A percentile compares a stretch with the other conserved stretches of the same genome.
Evolutionary conservation across 2,888 invertebrate species (phyloP).

Genomic region (Graphium colonna): DNA sequence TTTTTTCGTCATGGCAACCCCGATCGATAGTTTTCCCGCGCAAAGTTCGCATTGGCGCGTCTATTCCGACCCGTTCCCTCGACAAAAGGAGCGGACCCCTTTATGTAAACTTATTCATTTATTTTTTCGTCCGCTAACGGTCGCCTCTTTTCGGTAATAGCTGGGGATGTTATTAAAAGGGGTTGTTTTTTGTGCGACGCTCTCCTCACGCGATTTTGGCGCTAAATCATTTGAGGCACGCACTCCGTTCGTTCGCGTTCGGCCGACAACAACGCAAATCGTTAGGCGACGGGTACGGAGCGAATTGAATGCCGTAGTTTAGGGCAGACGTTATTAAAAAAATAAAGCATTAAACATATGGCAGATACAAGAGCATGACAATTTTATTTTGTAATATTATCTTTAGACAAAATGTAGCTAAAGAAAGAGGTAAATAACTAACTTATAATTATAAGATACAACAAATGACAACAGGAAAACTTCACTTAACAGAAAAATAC

Average conservation of each 20-base stretch:
- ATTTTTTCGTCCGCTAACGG: slow-evolving; percentile 71
- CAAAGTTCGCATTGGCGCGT: slow-evolving; percentile 54
- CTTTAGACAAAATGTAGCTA: too few species aligned
- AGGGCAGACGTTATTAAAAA: too few species aligned
- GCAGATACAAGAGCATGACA: too few species aligned
- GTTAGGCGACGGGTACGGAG: background rate
- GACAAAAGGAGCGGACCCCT: slow-evolving; percentile 60
- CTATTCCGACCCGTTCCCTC: slow-evolving; percentile 44
- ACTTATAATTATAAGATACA: too few species aligned
- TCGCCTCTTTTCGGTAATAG: slow-evolving; percentile 72
- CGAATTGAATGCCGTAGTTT: background rate
- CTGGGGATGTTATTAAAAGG: slow-evolving; percentile 62
- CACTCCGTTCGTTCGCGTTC: too few species aligned
- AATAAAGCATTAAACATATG: too few species aligned
- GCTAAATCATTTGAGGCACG: slow-evolving; percentile 63
- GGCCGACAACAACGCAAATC: slow-evolving; percentile 4
- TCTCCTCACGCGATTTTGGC: slow-evolving; percentile 66
- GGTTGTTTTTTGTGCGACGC: slow-evolving; percentile 61
- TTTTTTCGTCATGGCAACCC: slow-evolving; percentile 53
- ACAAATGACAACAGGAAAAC: too few species aligned
- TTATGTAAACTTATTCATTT: slow-evolving; percentile 70
- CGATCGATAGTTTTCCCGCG: slow-evolving; percentile 71
- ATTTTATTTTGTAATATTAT: too few species aligned
- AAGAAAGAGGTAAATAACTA: too few species aligned
- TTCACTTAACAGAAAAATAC: too few species aligned